A percentile compares a stretch with the other conserved stretches of the same genome.
Conservation (phyloP, 2,888 invertebrate species). For the Caradrina clavipalpis region DNA sequence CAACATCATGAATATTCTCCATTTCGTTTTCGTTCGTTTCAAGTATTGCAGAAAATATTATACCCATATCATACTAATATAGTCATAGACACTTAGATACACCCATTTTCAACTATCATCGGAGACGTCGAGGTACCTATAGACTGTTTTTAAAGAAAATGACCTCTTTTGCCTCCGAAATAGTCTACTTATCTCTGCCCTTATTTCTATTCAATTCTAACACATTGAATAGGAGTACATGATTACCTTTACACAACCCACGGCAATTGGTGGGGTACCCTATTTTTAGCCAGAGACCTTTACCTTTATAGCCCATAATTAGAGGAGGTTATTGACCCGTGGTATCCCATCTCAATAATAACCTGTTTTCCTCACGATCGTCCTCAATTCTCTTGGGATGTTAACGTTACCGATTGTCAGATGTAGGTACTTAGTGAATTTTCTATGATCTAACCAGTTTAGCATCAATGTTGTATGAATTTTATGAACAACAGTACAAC, state of each 20-base stretch:
- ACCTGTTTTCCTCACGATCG: constrained; percentile 47
- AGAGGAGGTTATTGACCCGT: constrained; percentile 53
- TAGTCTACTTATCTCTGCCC: background rate
- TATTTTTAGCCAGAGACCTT: constrained; percentile 51
- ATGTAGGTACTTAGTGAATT: constrained; percentile 5
- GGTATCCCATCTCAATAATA: constrained; percentile 54
- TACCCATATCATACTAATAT: no score
- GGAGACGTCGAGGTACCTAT: no score
- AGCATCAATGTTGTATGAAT: background rate
- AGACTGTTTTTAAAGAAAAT: background rate
- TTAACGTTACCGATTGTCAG: constrained; percentile 19
- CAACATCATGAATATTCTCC: no score
- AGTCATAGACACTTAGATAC: no score
- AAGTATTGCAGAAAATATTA: no score
- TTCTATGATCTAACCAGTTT: constrained; percentile 10
- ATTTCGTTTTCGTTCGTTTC: no score
- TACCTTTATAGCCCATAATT: constrained; percentile 58
- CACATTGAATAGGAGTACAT: constrained; percentile 18
- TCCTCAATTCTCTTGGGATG: constrained; percentile 43
- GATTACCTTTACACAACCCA: constrained; percentile 7
- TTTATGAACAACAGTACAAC: no score
- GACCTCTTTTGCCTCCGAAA: background rate
- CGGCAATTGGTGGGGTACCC: constrained; percentile 1
- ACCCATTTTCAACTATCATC: no score
- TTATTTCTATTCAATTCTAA: constrained; percentile 4